These are phyloP conservation scores for Tillus elongatus DNA, from an alignment of 2,888 invertebrate species.

Conservation along the genomic window DNA sequence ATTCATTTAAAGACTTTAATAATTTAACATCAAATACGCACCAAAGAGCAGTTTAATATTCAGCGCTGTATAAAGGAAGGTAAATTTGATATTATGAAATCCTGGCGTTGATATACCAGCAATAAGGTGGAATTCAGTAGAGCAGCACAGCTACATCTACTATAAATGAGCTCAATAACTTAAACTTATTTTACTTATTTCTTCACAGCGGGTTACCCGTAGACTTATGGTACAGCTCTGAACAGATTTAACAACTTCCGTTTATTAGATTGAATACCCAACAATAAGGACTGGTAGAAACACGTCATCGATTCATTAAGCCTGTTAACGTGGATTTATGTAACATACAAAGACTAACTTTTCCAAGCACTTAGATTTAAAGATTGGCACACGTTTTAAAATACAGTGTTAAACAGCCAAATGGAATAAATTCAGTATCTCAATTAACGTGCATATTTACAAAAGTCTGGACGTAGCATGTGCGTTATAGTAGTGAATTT, in stretches of 20 bases:
- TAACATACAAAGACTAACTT: no score
- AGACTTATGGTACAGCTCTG: no score
- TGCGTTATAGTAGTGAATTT: no score
- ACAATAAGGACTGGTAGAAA: constrained; percentile 2
- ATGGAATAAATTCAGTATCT: no score
- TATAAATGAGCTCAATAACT: constrained; percentile 21
- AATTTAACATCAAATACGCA: constrained; percentile 27
- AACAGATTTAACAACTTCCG: constrained; percentile 21
- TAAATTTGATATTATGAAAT: constrained; percentile 27
- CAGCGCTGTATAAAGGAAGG: constrained; percentile 24
- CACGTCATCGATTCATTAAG: constrained; percentile 1
- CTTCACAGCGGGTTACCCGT: constrained; percentile 19
- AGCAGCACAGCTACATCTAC: constrained; percentile 22
- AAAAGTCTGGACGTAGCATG: no score
- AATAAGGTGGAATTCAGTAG: constrained; percentile 26
- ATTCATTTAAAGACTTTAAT: constrained; percentile 24
- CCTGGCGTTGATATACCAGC: constrained; percentile 26
- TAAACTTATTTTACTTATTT: constrained; percentile 21
- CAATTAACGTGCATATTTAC: no score
- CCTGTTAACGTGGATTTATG: no score
- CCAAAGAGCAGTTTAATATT: constrained; percentile 25
- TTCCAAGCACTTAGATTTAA: no score
- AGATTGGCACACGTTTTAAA: no score
- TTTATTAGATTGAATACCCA: constrained; percentile 12
- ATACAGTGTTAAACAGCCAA: no score